These are phyloP conservation scores for Pristiophorus japonicus DNA, from an alignment of 2,113 vertebrate species.

Conservation along the genomic window DNA sequence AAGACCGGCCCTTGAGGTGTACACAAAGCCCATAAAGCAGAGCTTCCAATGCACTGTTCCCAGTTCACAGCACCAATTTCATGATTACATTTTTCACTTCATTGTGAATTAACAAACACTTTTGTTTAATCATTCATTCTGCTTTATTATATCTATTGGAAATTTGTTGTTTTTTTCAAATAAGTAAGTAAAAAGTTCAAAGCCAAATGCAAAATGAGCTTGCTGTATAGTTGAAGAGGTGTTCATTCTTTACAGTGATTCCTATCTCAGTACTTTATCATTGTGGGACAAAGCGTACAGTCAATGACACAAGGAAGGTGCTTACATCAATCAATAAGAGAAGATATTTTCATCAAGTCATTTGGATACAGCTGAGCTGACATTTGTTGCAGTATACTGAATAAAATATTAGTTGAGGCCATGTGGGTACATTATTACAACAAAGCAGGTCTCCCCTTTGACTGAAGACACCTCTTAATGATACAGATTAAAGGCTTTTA, in stretches of 20 bases:
- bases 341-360: neutral
- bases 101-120: neutral
- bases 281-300: neutral
- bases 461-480: neutral
- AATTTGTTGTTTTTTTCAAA: neutral
- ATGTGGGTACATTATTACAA: neutral
- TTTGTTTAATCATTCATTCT: neutral
- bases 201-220: neutral
- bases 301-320: neutral
- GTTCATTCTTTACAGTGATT: neutral
- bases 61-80: neutral
- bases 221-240: neutral
- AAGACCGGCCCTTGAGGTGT: neutral
- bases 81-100: neutral
- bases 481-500: conserved; percentile 22
- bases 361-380: neutral
- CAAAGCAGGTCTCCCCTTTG: neutral
- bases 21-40: neutral
- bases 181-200: neutral
- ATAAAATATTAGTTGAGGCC: neutral
- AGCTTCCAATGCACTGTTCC: neutral
- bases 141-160: neutral
- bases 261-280: neutral
- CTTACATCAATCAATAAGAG: neutral
- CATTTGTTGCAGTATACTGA: neutral